phyloP scores from a whole-genome alignment of 2,888 invertebrate genomes.

The Leptura quadrifasciata region DNA sequence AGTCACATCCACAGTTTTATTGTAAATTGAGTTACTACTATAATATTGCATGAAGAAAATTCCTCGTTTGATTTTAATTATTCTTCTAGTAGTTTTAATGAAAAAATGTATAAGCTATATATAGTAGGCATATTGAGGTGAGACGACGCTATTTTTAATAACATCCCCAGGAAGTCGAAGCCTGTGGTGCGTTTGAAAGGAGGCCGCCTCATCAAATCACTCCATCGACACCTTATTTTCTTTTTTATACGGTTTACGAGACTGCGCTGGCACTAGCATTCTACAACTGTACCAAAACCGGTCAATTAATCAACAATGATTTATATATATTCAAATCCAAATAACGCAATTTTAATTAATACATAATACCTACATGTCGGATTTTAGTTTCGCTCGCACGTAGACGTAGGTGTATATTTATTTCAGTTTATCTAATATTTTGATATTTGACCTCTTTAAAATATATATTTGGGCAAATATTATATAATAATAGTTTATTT shows the following conservation, averaged over 20 bases:
- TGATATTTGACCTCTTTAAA: neutral
- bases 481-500: neutral
- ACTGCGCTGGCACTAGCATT: slow-evolving; percentile 12
- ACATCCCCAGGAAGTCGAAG: slow-evolving; percentile 39
- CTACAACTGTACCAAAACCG: slow-evolving; percentile 25
- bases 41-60: neutral
- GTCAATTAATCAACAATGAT: slow-evolving; percentile 43
- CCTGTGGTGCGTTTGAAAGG: slow-evolving; percentile 57
- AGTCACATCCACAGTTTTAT: too few species aligned
- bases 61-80: slow-evolving; percentile 20
- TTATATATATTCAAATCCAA: slow-evolving; percentile 37
- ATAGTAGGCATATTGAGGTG: slow-evolving; percentile 24
- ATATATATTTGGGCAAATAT: neutral
- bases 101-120: slow-evolving; percentile 27
- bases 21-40: too few species aligned
- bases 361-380: neutral
- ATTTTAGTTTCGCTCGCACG: neutral
- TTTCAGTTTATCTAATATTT: neutral
- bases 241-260: slow-evolving; percentile 37
- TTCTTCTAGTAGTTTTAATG: slow-evolving; percentile 30
- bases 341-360: slow-evolving; percentile 28
- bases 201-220: slow-evolving; percentile 60
- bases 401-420: neutral
- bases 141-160: slow-evolving; percentile 40
- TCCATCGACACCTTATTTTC: slow-evolving; percentile 60